These are phyloP conservation scores for Callyntrura guangdongensis DNA, from an alignment of 2,888 invertebrate genomes.

Conservation along the genomic window DNA sequence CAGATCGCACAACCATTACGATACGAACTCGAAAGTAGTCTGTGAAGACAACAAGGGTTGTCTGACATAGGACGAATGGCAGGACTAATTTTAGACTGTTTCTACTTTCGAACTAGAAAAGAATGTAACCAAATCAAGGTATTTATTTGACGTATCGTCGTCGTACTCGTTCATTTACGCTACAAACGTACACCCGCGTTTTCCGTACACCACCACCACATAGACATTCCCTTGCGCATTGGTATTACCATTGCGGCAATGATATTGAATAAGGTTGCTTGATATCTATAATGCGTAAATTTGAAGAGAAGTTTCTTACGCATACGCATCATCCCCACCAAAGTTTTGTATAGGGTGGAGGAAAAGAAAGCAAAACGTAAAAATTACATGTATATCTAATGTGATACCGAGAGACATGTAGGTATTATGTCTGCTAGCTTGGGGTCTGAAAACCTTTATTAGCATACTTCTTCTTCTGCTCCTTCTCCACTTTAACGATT, in stretches of 20 bases:
- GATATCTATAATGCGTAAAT: background rate
- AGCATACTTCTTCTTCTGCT: constrained; percentile 19
- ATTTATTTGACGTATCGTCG: background rate
- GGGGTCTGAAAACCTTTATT: constrained; percentile 31
- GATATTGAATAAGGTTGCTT: background rate
- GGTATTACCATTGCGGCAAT: background rate
- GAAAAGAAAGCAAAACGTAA: constrained; percentile 32
- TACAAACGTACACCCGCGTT: background rate
- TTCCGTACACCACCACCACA: background rate
- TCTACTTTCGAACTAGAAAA: constrained; percentile 66
- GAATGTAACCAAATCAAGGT: constrained; percentile 36
- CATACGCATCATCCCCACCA: too few species aligned
- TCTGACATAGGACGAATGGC: constrained; percentile 69
- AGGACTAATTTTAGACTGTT: constrained; percentile 83
- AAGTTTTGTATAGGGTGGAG: constrained; percentile 51
- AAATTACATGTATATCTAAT: too few species aligned
- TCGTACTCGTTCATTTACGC: background rate
- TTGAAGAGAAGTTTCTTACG: too few species aligned
- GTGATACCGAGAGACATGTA: background rate
- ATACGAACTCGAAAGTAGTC: background rate
- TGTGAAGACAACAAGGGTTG: constrained; percentile 76
- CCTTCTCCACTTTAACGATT: constrained; percentile 39
- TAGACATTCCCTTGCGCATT: constrained; percentile 65
- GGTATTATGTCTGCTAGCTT: background rate
- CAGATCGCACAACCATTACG: background rate